Evolutionary conservation across 2,113 vertebrate genomes (phyloP), one percentile per base, ranked within the genome.

Genomic region (Platycercus adscitus): DNA sequence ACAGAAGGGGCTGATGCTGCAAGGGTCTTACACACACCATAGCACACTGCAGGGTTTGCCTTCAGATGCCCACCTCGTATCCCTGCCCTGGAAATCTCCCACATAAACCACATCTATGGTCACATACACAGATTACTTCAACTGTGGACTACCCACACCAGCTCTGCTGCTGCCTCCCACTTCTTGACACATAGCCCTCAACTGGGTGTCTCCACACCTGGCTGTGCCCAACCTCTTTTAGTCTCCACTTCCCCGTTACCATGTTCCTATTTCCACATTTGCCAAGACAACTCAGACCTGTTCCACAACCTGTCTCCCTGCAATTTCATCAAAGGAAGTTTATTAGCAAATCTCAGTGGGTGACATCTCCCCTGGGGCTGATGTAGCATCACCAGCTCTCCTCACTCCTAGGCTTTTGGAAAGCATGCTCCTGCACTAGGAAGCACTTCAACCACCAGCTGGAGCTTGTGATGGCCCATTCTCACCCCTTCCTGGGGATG

Each of bases 1-100:
- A 61, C 0, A 0, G 12, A 73, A 29, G 5, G 9, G 26, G 3
- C 21, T 1, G 1, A 53, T 11, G 26, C 25, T 43, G 13, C 0
- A 1, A 63, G 50, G 17, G 7, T 64, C 44, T 79, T 8, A 2
- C 13, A 23, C 4, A 43, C 13, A 15, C 18, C 1, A 0, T 19
- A 44, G 44, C 31, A 52, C 4, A 46, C 24, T 5, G 10, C 2
- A 0, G n/a, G n/a, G 21, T 86, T 80, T 56, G 23, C 43, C 26
- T 81, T 70, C 46, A 64, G 41, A n/a, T 25, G 31, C 26, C 13
- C 13, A 56, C 37, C 11, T 61, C 15, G 9, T 25, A 12, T 29
- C 82, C 35, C 81, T 64, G 10, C 25, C 33, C n/a, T 41, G 13
- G 24, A 49, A 70, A 26, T 10, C 20, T 46, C 43, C 46, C 39